A percentile compares a stretch with the other conserved stretches of the same genome.
Evolutionary conservation across 2,797 vertebrate genomes (phyloP).

Genomic region (Acropternis orthonyx): DNA sequence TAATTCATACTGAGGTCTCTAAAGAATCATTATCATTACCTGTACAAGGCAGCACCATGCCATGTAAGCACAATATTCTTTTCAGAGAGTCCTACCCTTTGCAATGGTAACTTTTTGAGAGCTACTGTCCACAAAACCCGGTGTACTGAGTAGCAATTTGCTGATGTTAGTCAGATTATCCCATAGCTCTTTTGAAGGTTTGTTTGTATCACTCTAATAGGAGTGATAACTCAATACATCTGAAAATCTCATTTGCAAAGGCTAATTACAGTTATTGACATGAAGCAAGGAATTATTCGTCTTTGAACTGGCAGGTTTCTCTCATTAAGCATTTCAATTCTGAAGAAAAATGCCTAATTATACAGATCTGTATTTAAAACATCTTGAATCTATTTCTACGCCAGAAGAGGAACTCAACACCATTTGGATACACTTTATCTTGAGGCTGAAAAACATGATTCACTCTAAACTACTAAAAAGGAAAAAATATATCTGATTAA

Average conservation of each 20-base stretch:
- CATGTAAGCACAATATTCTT: neutral
- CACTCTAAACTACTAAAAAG: neutral
- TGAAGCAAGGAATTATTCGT: neutral
- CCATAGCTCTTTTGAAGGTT: neutral
- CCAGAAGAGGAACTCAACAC: neutral
- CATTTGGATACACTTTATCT: neutral
- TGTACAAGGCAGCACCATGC: neutral
- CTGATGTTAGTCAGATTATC: neutral
- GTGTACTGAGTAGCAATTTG: neutral
- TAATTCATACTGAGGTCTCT: neutral
- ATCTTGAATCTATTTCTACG: neutral
- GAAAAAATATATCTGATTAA: neutral
- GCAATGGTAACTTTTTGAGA: neutral
- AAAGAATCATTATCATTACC: neutral
- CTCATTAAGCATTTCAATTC: neutral
- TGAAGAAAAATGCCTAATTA: neutral
- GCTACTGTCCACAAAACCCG: neutral
- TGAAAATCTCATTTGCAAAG: neutral
- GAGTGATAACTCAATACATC: neutral
- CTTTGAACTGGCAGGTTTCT: neutral
- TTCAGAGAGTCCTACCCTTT: neutral
- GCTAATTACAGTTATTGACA: neutral
- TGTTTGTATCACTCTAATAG: neutral
- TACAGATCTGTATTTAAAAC: neutral
- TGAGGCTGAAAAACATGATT: conserved; percentile 12